Base-by-base conservation (phyloP, 2,797 vertebrate species). In the Channallabes apus region DNA sequence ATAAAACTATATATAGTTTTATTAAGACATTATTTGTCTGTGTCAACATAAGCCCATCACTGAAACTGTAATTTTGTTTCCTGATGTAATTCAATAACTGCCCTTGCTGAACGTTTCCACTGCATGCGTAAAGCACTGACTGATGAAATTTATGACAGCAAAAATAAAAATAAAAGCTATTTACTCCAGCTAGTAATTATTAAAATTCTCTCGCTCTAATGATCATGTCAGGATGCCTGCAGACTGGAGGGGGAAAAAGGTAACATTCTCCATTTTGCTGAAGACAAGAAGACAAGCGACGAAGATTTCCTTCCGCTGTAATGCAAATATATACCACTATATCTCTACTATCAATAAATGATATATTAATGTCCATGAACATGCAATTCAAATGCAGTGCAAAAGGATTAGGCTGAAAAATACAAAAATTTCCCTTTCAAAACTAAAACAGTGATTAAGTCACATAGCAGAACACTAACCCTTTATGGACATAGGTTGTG, bases 401-500 rank as follows among this genome's bases (percentile, higher is more conserved):
- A 61, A 59, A 62, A 20, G 1, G 35, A 46, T 46, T 41, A 64
- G 17, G 24, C 27, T 62, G 5, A 35, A 59, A 58, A 61, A 14
- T 2, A 6, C 29, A 35, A 20, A 4, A 6, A 5, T 61, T 9
- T 79, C 59, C 12, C 58, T 79, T 79, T 41, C 17, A 41, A 22
- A 78, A 14, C 0, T 12, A 64, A 62, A 61, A 59, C 24, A 18
- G 38, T 5, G 64, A 65, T 82, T 18, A 82, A 29, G 32, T 9
- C 29, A n/a, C 6, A 6, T 24, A 27, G 1, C 0, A 20, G 22
- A 68, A 82, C 2, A 29, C 96, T 35, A 94, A 99, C 98, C 98
- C 98, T 95, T 99, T 99, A 95, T 99, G 98, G 89, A 99, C 98
- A 72, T 99, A 99, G 2, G 98, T 99, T 68, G 98, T 99, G 29